Conservation (phyloP, 2,797 vertebrate genomes). For the Myiotriccus ornatus region DNA sequence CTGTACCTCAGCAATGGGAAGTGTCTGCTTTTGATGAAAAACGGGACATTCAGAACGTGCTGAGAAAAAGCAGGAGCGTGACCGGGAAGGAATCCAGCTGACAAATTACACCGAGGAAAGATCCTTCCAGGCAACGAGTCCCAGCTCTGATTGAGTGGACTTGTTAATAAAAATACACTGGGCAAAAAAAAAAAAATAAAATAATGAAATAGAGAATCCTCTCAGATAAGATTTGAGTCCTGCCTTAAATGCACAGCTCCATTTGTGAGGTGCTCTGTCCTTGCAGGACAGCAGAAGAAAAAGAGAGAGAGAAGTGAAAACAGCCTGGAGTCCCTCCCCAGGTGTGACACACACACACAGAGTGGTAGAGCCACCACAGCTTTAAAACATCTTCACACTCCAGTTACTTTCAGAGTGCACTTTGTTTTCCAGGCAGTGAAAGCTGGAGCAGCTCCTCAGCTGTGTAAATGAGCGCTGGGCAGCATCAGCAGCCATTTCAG, state of each 20-base stretch:
- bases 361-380: not conserved
- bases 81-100: not conserved
- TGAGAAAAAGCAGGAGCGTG: not conserved
- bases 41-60: not conserved
- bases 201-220: conserved; percentile 68
- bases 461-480: not conserved
- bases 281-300: not conserved
- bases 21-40: not conserved
- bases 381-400: not conserved
- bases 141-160: conserved; percentile 61
- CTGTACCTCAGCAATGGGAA: not conserved
- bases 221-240: conserved; percentile 68
- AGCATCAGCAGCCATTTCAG: not conserved
- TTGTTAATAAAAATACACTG: conserved; percentile 70
- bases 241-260: conserved; percentile 51
- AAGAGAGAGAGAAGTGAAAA: not conserved
- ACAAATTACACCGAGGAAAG: conserved; percentile 27
- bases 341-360: not conserved
- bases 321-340: not conserved
- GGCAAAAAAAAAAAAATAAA: not conserved
- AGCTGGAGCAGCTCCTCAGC: not conserved
- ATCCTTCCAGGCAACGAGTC: conserved; percentile 35
- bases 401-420: not conserved
- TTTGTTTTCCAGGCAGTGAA: not conserved
- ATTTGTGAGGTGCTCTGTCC: conserved; percentile 27